A percentile compares a stretch with the other conserved stretches of the same genome.
Conservation (phyloP, 2,113 vertebrate genomes). For the Verasper variegatus region DNA sequence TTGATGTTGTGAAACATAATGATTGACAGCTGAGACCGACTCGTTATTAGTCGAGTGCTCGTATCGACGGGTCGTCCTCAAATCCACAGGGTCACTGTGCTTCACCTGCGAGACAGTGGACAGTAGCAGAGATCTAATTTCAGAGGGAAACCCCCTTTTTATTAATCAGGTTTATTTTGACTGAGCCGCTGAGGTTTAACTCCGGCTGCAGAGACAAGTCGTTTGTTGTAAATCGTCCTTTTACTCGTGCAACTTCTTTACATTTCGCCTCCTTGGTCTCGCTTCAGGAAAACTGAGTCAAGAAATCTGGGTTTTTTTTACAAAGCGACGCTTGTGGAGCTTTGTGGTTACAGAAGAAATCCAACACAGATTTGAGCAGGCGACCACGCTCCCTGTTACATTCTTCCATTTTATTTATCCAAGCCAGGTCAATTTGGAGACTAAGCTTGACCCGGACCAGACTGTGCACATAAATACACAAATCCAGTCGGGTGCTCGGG, state of each 20-base stretch:
- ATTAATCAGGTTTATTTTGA: conserved; percentile 45
- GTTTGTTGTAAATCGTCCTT: background rate
- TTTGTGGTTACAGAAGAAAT: conserved; percentile 51
- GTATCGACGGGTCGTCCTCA: too few species aligned
- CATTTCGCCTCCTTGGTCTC: background rate
- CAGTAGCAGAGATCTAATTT: too few species aligned
- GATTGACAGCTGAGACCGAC: too few species aligned
- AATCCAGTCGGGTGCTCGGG: conserved; percentile 35
- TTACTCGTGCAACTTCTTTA: background rate
- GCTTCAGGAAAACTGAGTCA: too few species aligned
- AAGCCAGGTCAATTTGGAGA: conserved; percentile 72
- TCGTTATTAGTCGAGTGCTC: too few species aligned
- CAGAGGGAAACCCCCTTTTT: too few species aligned
- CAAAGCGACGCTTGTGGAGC: conserved; percentile 20
- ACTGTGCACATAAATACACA: conserved; percentile 50
- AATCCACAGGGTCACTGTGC: too few species aligned
- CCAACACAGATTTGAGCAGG: conserved; percentile 29
- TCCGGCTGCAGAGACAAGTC: background rate
- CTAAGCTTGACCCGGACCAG: conserved; percentile 64
- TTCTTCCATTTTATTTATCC: conserved; percentile 67
- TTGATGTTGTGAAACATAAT: too few species aligned
- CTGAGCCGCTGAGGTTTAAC: conserved; percentile 41
- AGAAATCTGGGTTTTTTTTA: conserved; percentile 29
- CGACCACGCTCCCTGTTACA: conserved; percentile 52
- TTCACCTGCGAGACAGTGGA: too few species aligned